A percentile compares a stretch with the other conserved stretches of the same genome.
phyloP scores from a whole-genome alignment of 2,888 invertebrate species.

The Hipparchia sbordonii region DNA sequence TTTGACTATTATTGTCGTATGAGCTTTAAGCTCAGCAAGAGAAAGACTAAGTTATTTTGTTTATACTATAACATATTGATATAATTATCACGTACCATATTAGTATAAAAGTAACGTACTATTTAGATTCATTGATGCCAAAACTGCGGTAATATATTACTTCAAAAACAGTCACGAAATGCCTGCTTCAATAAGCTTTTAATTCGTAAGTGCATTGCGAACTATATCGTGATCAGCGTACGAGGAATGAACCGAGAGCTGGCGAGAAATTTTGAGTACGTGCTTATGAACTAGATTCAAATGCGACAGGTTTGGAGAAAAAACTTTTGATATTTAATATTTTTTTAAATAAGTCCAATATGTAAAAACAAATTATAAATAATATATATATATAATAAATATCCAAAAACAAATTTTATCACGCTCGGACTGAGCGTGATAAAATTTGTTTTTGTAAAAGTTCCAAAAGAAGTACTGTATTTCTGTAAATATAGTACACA shows the following conservation, averaged over 20 bases:
- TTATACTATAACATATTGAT: not conserved
- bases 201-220: conserved; percentile 7
- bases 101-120: not conserved
- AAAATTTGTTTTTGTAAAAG: no score
- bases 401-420: no score
- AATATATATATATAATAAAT: no score
- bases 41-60: not conserved
- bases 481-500: no score
- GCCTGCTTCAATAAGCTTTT: conserved; percentile 21
- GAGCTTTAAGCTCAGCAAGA: not conserved
- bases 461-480: no score
- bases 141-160: not conserved
- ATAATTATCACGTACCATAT: not conserved
- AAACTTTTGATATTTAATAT: no score
- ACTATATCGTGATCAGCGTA: conserved; percentile 42
- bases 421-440: no score
- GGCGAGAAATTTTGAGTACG: not conserved
- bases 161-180: conserved; percentile 21
- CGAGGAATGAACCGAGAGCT: conserved; percentile 16
- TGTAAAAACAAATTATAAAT: no score
- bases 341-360: no score
- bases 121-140: not conserved
- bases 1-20: not conserved
- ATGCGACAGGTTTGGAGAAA: not conserved
- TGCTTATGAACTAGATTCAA: not conserved